phyloP scores from a whole-genome alignment of 2,888 invertebrate genomes.

The Parnassius mnemosyne region DNA sequence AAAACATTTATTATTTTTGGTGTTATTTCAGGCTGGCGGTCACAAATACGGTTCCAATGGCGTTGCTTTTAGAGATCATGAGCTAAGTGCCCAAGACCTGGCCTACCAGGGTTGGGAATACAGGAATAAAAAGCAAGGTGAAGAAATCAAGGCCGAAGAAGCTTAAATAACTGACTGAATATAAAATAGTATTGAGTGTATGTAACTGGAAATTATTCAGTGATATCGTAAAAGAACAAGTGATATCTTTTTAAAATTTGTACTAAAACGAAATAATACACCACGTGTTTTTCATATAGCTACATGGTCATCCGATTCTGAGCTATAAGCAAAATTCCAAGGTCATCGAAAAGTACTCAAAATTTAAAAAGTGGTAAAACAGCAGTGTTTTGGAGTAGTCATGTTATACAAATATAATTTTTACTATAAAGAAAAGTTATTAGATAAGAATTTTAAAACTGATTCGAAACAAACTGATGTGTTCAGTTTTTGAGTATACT shows the following conservation, averaged over 20 bases:
- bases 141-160: slow-evolving; percentile 70
- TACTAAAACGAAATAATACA: no score
- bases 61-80: slow-evolving; percentile 83
- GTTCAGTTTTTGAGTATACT: slow-evolving; percentile 31
- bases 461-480: slow-evolving; percentile 12
- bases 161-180: slow-evolving; percentile 43
- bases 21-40: slow-evolving; percentile 36
- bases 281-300: no score
- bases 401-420: background rate
- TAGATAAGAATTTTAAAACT: background rate
- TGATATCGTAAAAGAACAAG: background rate
- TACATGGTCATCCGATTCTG: no score
- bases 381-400: slow-evolving; percentile 1
- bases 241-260: no score
- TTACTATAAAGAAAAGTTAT: slow-evolving; percentile 1
- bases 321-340: no score
- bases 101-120: slow-evolving; percentile 89
- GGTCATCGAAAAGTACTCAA: no score
- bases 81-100: slow-evolving; percentile 80
- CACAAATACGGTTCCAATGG: slow-evolving; percentile 72
- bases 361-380: background rate
- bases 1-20: no score
- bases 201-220: background rate
- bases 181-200: background rate
- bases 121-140: slow-evolving; percentile 76